Conservation (phyloP, 2,797 vertebrate genomes). For the Dendrocincla fuliginosa region DNA sequence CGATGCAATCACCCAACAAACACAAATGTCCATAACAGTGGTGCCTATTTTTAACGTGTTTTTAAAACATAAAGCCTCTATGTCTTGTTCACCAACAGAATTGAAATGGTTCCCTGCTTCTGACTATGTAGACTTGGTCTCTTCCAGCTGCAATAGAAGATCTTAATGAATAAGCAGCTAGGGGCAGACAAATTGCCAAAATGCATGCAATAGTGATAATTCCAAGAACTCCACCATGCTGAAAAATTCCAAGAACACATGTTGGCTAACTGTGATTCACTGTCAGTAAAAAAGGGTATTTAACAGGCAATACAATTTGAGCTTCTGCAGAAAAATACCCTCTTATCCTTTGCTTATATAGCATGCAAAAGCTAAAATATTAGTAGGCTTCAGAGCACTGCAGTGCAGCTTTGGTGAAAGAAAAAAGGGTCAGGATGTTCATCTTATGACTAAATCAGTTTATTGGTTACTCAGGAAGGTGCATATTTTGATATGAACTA, state of each 20-base stretch:
- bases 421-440: background rate
- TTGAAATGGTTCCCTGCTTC: background rate
- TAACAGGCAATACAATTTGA: background rate
- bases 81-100: background rate
- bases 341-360: background rate
- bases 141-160: background rate
- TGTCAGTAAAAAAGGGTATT: background rate
- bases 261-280: background rate
- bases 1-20: slow-evolving; percentile 33
- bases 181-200: background rate
- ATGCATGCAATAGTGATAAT: background rate
- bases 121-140: background rate
- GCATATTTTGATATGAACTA: background rate
- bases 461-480: background rate
- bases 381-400: background rate
- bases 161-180: background rate
- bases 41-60: slow-evolving; percentile 63
- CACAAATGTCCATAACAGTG: slow-evolving; percentile 6
- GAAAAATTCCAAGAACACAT: background rate
- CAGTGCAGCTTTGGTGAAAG: background rate
- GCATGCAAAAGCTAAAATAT: background rate
- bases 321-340: background rate
- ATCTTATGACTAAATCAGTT: background rate
- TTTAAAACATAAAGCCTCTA: background rate
- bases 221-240: background rate